A percentile compares a stretch with the other conserved stretches of the same genome.
Evolutionary conservation across 1,140 invertebrate genomes (phyloP).

Genomic region (Habropoda laboriosa): DNA sequence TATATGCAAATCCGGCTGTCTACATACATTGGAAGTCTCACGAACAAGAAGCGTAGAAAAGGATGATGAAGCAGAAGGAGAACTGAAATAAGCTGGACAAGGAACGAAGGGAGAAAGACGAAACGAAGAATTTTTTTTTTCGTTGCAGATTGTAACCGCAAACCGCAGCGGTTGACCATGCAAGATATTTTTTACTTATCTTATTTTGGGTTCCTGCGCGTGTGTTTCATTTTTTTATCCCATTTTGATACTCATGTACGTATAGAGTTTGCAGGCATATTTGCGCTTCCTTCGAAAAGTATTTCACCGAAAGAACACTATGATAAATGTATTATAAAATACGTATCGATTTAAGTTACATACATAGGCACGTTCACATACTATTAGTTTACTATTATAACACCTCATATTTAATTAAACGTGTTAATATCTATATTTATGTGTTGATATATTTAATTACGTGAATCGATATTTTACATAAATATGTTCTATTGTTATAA

Average conservation of each 20-base stretch:
- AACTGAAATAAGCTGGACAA: slow-evolving; percentile 10
- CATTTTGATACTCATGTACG: slow-evolving; percentile 5
- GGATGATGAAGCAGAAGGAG: slow-evolving; percentile 24
- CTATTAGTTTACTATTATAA: too few species aligned
- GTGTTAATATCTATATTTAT: too few species aligned
- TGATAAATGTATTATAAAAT: background rate
- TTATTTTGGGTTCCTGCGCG: slow-evolving; percentile 53
- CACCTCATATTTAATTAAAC: too few species aligned
- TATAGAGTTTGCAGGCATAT: background rate
- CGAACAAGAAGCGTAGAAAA: slow-evolving; percentile 8
- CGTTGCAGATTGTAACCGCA: slow-evolving; percentile 63
- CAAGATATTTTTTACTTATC: slow-evolving; percentile 60
- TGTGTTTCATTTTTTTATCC: slow-evolving; percentile 18
- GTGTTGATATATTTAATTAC: too few species aligned
- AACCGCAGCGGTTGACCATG: slow-evolving; percentile 57
- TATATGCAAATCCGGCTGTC: slow-evolving; percentile 67
- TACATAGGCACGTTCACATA: too few species aligned
- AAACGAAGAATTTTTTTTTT: slow-evolving; percentile 55
- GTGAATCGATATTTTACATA: too few species aligned
- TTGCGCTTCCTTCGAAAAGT: background rate
- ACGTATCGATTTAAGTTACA: too few species aligned
- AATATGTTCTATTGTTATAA: too few species aligned
- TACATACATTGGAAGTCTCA: slow-evolving; percentile 24
- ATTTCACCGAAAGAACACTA: background rate
- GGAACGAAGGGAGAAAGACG: slow-evolving; percentile 6